Conservation (phyloP, 2,113 vertebrate species). For the Meleagris gallopavo region DNA sequence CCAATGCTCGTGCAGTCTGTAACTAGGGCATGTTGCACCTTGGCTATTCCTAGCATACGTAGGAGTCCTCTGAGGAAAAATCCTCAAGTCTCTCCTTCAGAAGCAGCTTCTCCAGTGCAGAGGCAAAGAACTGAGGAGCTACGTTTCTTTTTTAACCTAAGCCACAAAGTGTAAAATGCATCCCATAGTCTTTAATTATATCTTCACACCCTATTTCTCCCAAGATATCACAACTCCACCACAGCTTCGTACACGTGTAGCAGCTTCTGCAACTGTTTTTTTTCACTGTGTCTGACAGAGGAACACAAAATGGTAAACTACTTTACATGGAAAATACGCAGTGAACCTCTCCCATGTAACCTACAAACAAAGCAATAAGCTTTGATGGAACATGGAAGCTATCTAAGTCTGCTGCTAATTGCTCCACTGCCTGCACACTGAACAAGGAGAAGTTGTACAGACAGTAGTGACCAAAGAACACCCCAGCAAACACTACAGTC, state of each 20-base stretch:
- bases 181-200: constrained; percentile 15
- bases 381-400: not conserved
- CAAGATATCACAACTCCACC: constrained; percentile 39
- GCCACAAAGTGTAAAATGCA: not conserved
- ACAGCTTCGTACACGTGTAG: not conserved
- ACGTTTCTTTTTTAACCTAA: not conserved
- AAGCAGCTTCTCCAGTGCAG: not conserved
- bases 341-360: constrained; percentile 18
- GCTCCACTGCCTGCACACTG: not conserved
- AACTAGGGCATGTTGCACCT: constrained; percentile 43
- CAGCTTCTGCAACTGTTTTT: not conserved
- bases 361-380: not conserved
- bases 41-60: not conserved
- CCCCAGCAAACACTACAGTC: not conserved
- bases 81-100: not conserved
- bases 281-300: constrained; percentile 5
- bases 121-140: not conserved
- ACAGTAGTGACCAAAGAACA: not conserved
- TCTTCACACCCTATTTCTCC: constrained; percentile 49
- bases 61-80: constrained; percentile 42
- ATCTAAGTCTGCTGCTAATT: constrained; percentile 45
- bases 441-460: not conserved
- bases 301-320: constrained; percentile 18
- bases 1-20: not conserved
- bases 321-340: constrained; percentile 33